Percentiles rank a stretch among this genome's conserved stretches.
phyloP scores from a whole-genome alignment of 53 echinoderm and acorn worm genomes.

The Crossaster papposus region DNA sequence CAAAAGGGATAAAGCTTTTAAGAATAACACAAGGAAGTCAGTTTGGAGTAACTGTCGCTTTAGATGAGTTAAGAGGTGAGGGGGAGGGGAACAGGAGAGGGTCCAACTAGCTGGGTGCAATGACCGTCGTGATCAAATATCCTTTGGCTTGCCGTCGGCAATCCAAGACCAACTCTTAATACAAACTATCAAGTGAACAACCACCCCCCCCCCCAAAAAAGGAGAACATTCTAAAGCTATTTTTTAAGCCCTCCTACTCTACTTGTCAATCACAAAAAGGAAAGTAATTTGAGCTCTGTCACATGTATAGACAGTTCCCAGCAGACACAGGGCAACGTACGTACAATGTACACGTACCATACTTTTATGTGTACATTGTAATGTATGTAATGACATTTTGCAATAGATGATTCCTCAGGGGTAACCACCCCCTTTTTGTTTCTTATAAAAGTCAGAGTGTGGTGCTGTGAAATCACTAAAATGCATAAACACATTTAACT shows the following conservation, averaged over 20 bases:
- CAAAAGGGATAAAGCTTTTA: too few species aligned
- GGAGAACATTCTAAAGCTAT: background rate
- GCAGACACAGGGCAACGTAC: background rate
- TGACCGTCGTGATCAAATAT: background rate
- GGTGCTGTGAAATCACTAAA: too few species aligned
- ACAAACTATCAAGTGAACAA: too few species aligned
- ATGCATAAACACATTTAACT: too few species aligned
- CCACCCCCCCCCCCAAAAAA: background rate
- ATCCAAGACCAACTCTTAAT: background rate
- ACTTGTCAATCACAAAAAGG: background rate
- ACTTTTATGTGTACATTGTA: background rate
- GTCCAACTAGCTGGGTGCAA: background rate
- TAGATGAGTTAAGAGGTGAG: background rate
- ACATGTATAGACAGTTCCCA: background rate
- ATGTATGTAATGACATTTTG: too few species aligned
- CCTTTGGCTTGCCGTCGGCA: background rate
- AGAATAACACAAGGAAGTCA: too few species aligned
- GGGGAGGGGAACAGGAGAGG: background rate
- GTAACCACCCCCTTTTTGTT: too few species aligned
- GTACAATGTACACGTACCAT: background rate
- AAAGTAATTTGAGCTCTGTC: background rate
- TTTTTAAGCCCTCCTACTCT: background rate
- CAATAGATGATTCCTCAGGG: too few species aligned
- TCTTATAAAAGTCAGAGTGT: too few species aligned
- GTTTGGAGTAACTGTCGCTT: too few species aligned